Evolutionary conservation across 2,888 invertebrate genomes (phyloP).

Genomic region (Cylindroiulus punctatus): DNA sequence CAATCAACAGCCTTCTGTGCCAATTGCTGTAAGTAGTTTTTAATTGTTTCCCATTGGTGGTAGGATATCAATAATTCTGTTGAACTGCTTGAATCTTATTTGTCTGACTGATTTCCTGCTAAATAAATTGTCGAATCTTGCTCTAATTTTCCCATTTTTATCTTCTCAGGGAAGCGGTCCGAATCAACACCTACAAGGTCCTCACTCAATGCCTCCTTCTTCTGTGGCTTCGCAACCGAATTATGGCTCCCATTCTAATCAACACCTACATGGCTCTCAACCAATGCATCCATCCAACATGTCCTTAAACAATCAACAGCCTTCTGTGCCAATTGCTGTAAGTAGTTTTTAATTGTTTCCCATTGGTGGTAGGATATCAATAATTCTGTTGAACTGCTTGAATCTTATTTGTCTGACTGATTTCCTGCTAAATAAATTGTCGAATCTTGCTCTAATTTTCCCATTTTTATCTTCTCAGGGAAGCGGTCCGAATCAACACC

Average conservation of each 20-base stretch:
- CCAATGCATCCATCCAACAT: constrained; percentile 7
- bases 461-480: background rate
- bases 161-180: constrained; percentile 28
- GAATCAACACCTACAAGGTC: background rate
- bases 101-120: no score
- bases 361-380: no score
- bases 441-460: background rate
- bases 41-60: background rate
- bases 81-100: no score
- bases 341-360: background rate
- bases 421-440: no score
- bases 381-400: no score
- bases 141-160: background rate
- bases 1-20: background rate
- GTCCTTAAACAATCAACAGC: no score
- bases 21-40: background rate
- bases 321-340: no score
- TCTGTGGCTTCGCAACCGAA: background rate
- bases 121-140: no score
- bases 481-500: constrained; percentile 3
- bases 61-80: no score
- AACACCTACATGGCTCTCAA: background rate
- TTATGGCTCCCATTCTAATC: background rate
- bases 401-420: no score
- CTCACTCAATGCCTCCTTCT: background rate